A percentile compares a stretch with the other conserved stretches of the same genome.
Evolutionary conservation across 2,888 invertebrate genomes (phyloP).

Genomic region (Campoplex nolae): DNA sequence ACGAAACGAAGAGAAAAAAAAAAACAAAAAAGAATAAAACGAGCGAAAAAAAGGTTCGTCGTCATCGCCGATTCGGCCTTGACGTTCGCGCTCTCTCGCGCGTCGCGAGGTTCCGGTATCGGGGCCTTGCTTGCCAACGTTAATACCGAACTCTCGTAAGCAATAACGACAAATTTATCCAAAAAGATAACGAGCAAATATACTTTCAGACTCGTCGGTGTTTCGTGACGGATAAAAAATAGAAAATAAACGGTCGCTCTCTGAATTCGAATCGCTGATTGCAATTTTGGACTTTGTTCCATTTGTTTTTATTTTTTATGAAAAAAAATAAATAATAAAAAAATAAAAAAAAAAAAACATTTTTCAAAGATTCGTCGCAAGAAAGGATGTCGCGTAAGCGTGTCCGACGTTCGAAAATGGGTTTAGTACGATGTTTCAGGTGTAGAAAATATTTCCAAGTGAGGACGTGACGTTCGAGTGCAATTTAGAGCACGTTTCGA

Average conservation of each 20-base stretch:
- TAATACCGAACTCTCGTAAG: conserved; percentile 1
- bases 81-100: conserved; percentile 58
- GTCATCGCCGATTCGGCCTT: conserved; percentile 59
- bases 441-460: background rate
- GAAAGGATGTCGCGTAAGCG: background rate
- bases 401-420: background rate
- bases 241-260: background rate
- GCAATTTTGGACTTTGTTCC: background rate
- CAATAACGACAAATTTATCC: conserved; percentile 8
- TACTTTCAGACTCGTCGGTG: background rate
- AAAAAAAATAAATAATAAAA: too few species aligned
- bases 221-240: background rate
- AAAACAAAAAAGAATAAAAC: background rate
- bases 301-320: too few species aligned
- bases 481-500: conserved; percentile 13
- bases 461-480: background rate
- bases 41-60: conserved; percentile 42
- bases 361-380: background rate
- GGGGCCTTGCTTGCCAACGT: conserved; percentile 51
- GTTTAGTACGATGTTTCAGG: background rate
- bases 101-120: conserved; percentile 69
- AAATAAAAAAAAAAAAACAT: too few species aligned
- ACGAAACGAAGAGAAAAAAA: conserved; percentile 21
- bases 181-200: background rate
- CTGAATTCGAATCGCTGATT: background rate